These are phyloP conservation scores for Aptenodytes forsteri DNA, from an alignment of 2,113 vertebrate species.

Conservation along the genomic window DNA sequence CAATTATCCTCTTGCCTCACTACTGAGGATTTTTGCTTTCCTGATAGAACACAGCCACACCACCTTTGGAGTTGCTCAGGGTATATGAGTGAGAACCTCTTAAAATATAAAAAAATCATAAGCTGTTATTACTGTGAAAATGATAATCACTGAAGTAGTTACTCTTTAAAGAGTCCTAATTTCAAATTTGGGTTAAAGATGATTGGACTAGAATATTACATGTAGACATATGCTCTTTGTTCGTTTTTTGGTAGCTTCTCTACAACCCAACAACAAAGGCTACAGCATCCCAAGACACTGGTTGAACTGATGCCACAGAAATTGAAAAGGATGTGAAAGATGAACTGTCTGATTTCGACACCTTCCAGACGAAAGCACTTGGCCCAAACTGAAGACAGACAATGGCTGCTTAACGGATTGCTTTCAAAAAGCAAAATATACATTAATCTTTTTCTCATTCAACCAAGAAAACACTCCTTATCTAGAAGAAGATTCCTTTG, in stretches of 20 bases:
- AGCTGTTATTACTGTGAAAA: background rate
- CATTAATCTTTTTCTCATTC: background rate
- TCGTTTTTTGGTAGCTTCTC: background rate
- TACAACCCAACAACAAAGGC: background rate
- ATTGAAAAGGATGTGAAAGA: background rate
- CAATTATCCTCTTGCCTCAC: background rate
- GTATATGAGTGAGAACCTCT: background rate
- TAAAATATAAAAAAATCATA: background rate
- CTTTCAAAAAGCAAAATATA: conserved; percentile 5
- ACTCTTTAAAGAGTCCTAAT: background rate
- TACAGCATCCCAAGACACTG: background rate
- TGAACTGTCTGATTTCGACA: background rate
- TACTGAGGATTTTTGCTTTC: background rate
- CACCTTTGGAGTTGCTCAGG: background rate
- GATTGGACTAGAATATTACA: background rate
- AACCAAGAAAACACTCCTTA: background rate
- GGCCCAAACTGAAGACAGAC: background rate
- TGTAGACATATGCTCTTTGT: background rate
- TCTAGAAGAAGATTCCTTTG: background rate
- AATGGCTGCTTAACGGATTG: background rate
- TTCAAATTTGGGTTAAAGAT: background rate
- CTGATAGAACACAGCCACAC: background rate
- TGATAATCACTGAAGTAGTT: background rate
- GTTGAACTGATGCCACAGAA: background rate
- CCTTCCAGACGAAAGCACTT: background rate